Evolutionary conservation across 2,113 vertebrate species (phyloP).

Genomic region (Motacilla alba): DNA sequence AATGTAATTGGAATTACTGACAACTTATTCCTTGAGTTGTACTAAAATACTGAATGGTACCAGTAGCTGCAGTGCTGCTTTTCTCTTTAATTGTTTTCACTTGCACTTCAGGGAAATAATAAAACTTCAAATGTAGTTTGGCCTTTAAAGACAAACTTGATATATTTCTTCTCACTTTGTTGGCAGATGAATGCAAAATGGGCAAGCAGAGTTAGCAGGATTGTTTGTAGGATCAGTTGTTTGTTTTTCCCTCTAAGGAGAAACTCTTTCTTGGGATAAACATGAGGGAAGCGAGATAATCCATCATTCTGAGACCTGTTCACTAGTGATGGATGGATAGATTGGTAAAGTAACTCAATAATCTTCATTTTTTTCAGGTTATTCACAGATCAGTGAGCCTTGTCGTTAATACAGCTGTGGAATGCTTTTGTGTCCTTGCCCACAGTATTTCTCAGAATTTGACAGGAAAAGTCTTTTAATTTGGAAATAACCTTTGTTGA

Average conservation of each 20-base stretch:
- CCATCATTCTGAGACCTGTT: constrained; percentile 81
- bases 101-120: neutral
- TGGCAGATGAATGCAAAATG: neutral
- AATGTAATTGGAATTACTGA: neutral
- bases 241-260: constrained; percentile 62
- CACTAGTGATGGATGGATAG: constrained; percentile 82
- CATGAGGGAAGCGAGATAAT: constrained; percentile 70
- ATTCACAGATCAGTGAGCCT: constrained; percentile 87
- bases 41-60: neutral
- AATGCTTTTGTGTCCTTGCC: constrained; percentile 81
- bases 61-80: neutral
- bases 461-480: constrained; percentile 76
- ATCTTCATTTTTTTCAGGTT: constrained; percentile 80
- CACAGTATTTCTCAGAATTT: constrained; percentile 77
- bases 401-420: constrained; percentile 81
- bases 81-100: neutral
- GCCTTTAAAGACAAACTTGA: neutral
- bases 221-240: constrained; percentile 54
- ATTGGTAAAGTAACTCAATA: constrained; percentile 85
- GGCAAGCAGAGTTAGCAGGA: neutral
- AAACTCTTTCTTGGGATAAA: constrained; percentile 66
- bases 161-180: neutral
- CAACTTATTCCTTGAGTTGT: neutral
- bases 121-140: neutral
- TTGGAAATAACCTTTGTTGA: constrained; percentile 72